Conservation (phyloP, 2,113 vertebrate species). For the Formicarius rufipectus region DNA sequence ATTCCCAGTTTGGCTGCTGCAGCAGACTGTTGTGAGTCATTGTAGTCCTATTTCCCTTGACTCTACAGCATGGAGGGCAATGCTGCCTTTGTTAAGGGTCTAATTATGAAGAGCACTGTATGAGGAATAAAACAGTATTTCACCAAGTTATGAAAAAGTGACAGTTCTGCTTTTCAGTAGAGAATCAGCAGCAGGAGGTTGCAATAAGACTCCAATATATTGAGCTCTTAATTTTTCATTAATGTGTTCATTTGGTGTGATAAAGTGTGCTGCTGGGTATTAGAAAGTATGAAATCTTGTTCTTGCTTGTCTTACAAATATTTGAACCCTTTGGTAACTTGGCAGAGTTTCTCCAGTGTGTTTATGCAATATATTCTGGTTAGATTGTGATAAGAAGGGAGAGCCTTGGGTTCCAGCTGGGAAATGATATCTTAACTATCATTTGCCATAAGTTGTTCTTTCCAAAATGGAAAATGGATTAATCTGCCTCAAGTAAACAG, state of each 20-base stretch:
- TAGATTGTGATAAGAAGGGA: background rate
- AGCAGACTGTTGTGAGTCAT: background rate
- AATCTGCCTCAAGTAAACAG: background rate
- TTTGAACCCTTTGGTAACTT: background rate
- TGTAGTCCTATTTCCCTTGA: background rate
- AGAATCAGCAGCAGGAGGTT: background rate
- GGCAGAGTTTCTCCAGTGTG: background rate
- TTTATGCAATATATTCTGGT: background rate
- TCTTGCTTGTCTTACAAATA: background rate
- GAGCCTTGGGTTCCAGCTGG: background rate
- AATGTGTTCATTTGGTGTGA: background rate
- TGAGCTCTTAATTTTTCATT: background rate
- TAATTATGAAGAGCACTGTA: background rate
- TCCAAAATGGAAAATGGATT: background rate
- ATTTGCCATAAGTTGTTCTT: background rate
- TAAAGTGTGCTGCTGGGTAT: background rate
- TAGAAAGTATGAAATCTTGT: rapidly evolving
- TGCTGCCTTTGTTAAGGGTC: background rate
- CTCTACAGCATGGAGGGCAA: background rate
- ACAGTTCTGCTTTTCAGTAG: background rate
- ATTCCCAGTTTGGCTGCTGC: background rate
- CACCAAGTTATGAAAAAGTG: background rate
- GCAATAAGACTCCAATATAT: background rate
- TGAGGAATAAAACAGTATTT: background rate
- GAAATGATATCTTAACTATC: background rate